Evolutionary conservation across 2,797 vertebrate genomes (phyloP).

Genomic region (Selene dorsalis): DNA sequence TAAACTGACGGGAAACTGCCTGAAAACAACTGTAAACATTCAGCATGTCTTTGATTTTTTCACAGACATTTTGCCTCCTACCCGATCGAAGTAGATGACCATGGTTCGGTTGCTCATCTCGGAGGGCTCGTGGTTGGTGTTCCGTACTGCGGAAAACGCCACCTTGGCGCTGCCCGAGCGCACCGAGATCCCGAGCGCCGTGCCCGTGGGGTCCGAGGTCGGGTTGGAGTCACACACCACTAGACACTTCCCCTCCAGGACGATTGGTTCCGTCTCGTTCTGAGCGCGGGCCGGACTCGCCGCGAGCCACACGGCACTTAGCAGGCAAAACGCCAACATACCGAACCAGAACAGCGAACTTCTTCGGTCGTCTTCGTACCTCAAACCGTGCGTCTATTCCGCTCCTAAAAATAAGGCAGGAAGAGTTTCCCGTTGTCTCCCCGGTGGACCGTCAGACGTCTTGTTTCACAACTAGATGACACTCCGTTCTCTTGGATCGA

Average conservation of each 20-base stretch:
- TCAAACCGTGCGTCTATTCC: constrained; percentile 42
- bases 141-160: constrained; percentile 95
- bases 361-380: no score
- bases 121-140: constrained; percentile 98
- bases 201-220: constrained; percentile 93
- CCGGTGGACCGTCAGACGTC: neutral
- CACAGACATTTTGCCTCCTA: constrained; percentile 62
- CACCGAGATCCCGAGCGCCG: constrained; percentile 97
- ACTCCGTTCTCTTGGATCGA: constrained; percentile 33
- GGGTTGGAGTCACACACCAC: constrained; percentile 99
- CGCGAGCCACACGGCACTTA: constrained; percentile 88
- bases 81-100: constrained; percentile 99
- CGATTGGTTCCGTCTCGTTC: constrained; percentile 97
- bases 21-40: neutral
- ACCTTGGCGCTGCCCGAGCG: constrained; percentile 97
- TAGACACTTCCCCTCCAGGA: constrained; percentile 96
- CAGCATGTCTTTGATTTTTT: neutral
- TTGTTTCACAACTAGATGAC: constrained; percentile 9
- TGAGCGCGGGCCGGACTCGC: constrained; percentile 85
- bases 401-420: constrained; percentile 22
- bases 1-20: neutral
- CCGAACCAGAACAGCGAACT: constrained; percentile 38
- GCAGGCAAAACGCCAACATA: constrained; percentile 88
- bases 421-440: constrained; percentile 56
- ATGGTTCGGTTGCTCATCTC: constrained; percentile 99